A percentile compares a stretch with the other conserved stretches of the same genome.
Conservation (phyloP, 2,797 vertebrate genomes). For the Crypturellus tataupa region DNA sequence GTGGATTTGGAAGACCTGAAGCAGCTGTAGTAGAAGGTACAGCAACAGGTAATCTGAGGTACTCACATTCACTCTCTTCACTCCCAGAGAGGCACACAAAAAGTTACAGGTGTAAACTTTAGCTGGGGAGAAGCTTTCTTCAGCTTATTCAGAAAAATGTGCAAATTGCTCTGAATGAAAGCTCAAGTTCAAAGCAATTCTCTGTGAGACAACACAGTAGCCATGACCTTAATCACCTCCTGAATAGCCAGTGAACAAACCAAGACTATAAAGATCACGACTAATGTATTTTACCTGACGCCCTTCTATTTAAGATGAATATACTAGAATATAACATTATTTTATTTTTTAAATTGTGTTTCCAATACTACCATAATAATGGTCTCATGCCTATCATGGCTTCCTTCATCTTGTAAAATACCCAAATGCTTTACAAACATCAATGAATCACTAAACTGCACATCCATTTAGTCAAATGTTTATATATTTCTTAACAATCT, state of each 20-base stretch:
- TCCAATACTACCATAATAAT: neutral
- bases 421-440: neutral
- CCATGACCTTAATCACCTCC: neutral
- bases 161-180: neutral
- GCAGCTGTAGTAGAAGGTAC: neutral
- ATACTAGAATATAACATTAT: neutral
- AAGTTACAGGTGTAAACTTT: neutral
- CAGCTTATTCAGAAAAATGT: neutral
- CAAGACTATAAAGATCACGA: neutral
- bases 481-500: neutral
- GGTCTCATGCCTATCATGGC: neutral
- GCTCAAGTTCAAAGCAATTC: neutral
- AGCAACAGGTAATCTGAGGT: neutral
- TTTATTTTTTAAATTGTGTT: neutral
- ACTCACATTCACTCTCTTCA: neutral
- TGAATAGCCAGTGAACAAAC: neutral
- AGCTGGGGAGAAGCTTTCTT: accelerated
- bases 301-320: neutral
- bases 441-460: neutral
- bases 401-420: neutral
- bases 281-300: neutral
- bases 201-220: neutral
- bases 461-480: neutral
- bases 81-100: neutral
- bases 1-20: neutral